Conservation (phyloP, 2,888 invertebrate genomes). For the Orchesella flavescens region DNA sequence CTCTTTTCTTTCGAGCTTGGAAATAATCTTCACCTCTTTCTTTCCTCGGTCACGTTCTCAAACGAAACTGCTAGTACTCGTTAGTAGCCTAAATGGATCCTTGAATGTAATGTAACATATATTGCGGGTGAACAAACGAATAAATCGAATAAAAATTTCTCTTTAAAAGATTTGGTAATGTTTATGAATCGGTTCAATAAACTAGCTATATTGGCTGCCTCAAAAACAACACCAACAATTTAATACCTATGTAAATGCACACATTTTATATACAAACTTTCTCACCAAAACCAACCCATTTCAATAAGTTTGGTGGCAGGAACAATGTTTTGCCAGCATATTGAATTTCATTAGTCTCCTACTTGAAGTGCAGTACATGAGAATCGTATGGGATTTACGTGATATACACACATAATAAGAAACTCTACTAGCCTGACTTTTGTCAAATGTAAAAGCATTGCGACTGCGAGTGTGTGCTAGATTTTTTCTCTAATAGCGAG, state of each 20-base stretch:
- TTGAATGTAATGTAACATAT: too few species aligned
- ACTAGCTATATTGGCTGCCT: too few species aligned
- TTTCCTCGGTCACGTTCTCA: conserved; percentile 7
- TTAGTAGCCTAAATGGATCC: too few species aligned
- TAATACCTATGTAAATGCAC: background rate
- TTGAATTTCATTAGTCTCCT: conserved; percentile 35
- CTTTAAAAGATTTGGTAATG: background rate
- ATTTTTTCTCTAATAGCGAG: background rate
- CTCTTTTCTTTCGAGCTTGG: background rate
- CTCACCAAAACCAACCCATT: conserved; percentile 16
- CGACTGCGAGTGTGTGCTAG: too few species aligned
- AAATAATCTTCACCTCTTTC: conserved; percentile 35
- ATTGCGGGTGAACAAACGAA: too few species aligned
- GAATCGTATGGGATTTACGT: background rate
- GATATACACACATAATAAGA: background rate
- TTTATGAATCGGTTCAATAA: conserved; percentile 1
- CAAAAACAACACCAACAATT: too few species aligned
- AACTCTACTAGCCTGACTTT: too few species aligned
- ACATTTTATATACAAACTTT: conserved; percentile 14
- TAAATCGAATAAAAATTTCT: too few species aligned
- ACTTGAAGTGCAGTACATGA: conserved; percentile 19
- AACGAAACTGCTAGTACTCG: background rate
- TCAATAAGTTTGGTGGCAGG: background rate
- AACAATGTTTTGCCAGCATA: conserved; percentile 12
- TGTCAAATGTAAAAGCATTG: too few species aligned